phyloP scores from a whole-genome alignment of 2,888 invertebrate genomes.

The Habrosyne pyritoides region DNA sequence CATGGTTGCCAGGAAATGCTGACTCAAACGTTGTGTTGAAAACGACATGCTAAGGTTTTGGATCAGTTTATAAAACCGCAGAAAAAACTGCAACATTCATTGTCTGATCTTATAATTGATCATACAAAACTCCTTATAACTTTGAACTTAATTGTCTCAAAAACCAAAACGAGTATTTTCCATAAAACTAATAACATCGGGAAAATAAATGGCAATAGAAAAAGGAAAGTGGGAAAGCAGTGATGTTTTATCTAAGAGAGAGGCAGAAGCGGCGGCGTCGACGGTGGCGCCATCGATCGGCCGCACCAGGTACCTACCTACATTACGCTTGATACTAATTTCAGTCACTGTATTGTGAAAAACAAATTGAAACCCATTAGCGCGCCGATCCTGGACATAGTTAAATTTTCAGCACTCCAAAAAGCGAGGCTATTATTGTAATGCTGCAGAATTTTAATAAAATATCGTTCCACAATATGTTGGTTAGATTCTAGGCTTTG shows the following conservation, averaged over 20 bases:
- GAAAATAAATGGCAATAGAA: conserved; percentile 29
- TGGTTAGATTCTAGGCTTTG: neutral
- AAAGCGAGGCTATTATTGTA: conserved; percentile 1
- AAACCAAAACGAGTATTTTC: conserved; percentile 10
- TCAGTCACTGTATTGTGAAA: conserved; percentile 6
- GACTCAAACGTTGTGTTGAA: too few relatives aligned
- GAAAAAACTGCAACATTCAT: too few relatives aligned
- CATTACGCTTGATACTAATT: conserved; percentile 6
- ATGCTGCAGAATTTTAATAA: neutral
- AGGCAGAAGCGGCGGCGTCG: neutral
- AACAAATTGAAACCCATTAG: conserved; percentile 3
- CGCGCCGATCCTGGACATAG: neutral
- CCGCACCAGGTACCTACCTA: conserved; percentile 13
- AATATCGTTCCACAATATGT: neutral
- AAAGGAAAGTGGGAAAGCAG: conserved; percentile 32
- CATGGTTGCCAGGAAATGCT: neutral
- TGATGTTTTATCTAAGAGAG: conserved; percentile 29
- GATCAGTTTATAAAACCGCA: too few relatives aligned
- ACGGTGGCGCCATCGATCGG: conserved; percentile 32
- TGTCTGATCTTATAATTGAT: too few relatives aligned
- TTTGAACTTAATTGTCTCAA: neutral
- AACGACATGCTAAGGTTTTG: too few relatives aligned
- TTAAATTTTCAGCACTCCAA: conserved; percentile 1
- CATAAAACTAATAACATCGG: conserved; percentile 22
- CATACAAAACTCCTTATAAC: too few relatives aligned